Conservation (phyloP, 2,888 invertebrate species). For the Bedellia somnulentella region DNA sequence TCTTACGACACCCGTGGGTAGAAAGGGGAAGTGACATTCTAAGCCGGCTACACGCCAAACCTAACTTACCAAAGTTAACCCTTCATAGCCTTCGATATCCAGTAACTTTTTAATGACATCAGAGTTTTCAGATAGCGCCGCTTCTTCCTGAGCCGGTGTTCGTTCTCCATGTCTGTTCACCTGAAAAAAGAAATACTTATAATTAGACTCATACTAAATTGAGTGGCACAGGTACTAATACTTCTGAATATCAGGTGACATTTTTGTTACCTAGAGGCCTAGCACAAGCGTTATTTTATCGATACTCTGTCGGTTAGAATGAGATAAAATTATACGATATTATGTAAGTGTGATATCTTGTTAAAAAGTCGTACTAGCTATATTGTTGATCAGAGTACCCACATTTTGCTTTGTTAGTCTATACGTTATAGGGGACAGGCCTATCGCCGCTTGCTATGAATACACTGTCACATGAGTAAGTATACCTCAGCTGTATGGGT, state of each 20-base stretch:
- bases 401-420: neutral
- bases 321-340: too few relatives aligned
- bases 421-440: neutral
- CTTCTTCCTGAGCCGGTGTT: constrained; percentile 37
- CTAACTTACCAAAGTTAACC: constrained; percentile 34
- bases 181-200: constrained; percentile 16
- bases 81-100: constrained; percentile 33
- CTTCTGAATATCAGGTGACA: too few relatives aligned
- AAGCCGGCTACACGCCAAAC: neutral
- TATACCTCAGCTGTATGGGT: too few relatives aligned
- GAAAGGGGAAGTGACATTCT: too few relatives aligned
- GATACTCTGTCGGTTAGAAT: too few relatives aligned
- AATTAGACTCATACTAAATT: neutral
- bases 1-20: too few relatives aligned
- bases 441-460: too few relatives aligned
- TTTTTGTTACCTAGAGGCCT: too few relatives aligned
- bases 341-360: neutral
- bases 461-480: too few relatives aligned
- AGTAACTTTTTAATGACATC: constrained; percentile 27
- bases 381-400: neutral
- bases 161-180: constrained; percentile 45
- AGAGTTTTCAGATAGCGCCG: constrained; percentile 31
- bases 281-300: too few relatives aligned
- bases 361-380: neutral
- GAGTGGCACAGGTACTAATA: too few relatives aligned